A percentile compares a stretch with the other conserved stretches of the same genome.
These are phyloP conservation scores for Lepus americanus DNA, from an alignment of 2,113 vertebrate genomes.

Conservation along the genomic window DNA sequence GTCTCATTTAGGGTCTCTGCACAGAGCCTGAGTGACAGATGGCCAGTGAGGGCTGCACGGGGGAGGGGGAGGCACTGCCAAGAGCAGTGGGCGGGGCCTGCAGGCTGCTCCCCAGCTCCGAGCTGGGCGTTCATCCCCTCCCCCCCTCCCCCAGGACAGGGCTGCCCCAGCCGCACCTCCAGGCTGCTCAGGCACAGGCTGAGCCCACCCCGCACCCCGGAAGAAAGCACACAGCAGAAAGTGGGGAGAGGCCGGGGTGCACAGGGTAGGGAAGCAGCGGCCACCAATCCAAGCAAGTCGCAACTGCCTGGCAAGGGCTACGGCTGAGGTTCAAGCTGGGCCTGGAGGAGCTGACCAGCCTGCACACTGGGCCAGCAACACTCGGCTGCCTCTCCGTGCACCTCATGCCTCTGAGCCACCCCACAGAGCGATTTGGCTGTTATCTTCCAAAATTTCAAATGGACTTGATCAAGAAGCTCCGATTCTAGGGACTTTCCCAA, in stretches of 20 bases:
- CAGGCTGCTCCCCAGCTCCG: background rate
- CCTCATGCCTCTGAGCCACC: background rate
- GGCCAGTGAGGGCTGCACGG: no score
- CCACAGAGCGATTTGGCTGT: background rate
- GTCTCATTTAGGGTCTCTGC: background rate
- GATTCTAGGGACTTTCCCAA: background rate
- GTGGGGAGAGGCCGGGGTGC: background rate
- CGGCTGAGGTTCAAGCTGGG: background rate
- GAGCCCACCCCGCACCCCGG: background rate
- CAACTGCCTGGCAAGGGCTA: background rate
- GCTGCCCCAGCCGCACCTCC: background rate
- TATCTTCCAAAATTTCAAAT: background rate
- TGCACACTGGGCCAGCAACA: background rate
- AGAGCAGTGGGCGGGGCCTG: background rate
- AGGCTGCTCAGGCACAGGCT: background rate
- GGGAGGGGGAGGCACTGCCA: background rate
- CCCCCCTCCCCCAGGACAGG: background rate
- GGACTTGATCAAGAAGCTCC: background rate
- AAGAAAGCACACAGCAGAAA: background rate
- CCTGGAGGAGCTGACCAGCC: background rate
- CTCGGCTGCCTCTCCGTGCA: background rate
- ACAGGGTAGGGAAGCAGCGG: rapidly evolving
- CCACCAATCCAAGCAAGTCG: rapidly evolving
- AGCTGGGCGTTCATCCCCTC: no score
- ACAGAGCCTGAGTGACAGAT: background rate